Evolutionary conservation across 2,113 vertebrate species (phyloP).

Genomic region (Callithrix jacchus): DNA sequence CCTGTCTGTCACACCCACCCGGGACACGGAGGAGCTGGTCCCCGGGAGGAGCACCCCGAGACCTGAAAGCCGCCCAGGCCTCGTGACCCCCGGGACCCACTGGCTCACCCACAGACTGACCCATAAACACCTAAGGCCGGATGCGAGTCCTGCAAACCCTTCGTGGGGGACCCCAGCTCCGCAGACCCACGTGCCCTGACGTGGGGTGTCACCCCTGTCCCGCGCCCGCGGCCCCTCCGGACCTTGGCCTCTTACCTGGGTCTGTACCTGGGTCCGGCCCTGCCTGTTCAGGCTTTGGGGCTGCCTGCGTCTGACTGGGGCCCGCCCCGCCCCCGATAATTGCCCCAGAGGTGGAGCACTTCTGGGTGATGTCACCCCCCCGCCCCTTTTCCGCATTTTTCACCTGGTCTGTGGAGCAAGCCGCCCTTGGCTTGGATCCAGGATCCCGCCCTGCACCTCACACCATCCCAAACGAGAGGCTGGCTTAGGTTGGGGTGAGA

Average conservation of each 20-base stretch:
- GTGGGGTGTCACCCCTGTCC: too few species aligned
- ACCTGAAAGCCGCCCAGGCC: not conserved
- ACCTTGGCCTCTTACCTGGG: not conserved
- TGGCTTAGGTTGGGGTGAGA: not conserved
- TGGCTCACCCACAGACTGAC: not conserved
- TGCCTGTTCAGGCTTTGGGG: not conserved
- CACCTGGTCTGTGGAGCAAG: not conserved
- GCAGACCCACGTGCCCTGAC: accelerated
- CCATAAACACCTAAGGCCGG: not conserved
- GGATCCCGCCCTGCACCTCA: too few species aligned
- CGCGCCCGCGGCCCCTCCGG: accelerated
- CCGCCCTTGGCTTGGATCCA: not conserved
- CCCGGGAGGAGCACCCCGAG: not conserved
- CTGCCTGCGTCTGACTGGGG: not conserved
- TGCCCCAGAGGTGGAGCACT: not conserved
- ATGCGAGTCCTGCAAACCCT: not conserved
- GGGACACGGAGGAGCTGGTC: not conserved
- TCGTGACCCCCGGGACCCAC: too few species aligned
- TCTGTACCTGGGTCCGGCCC: not conserved
- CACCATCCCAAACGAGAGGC: not conserved
- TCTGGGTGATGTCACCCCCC: not conserved
- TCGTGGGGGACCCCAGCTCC: not conserved
- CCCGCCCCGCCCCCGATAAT: not conserved
- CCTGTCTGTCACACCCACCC: not conserved
- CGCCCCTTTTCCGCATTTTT: conserved; percentile 3